These are phyloP conservation scores for Menidia beryllina DNA, from an alignment of 2,113 vertebrate genomes.

Conservation along the genomic window DNA sequence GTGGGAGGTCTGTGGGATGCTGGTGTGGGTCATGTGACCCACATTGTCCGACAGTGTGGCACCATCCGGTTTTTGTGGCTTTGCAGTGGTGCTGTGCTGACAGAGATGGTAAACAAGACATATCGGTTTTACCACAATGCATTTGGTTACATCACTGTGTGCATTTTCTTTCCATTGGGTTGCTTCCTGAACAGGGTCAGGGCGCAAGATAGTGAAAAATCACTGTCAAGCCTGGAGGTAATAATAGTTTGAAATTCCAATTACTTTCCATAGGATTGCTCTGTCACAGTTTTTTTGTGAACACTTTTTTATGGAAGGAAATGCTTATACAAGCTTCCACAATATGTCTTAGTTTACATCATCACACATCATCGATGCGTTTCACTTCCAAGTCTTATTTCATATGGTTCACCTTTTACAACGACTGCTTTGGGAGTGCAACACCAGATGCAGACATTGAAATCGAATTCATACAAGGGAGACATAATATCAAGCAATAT, in stretches of 20 bases:
- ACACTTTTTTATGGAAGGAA: slow-evolving; percentile 52
- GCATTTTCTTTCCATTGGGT: not conserved
- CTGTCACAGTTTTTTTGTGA: slow-evolving; percentile 50
- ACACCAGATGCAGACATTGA: slow-evolving; percentile 81
- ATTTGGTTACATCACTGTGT: slow-evolving; percentile 43
- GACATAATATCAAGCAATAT: slow-evolving; percentile 83
- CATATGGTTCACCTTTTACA: slow-evolving; percentile 72
- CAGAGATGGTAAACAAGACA: slow-evolving; percentile 60
- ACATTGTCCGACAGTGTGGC: slow-evolving; percentile 71
- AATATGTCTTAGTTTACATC: slow-evolving; percentile 64
- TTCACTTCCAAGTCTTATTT: slow-evolving; percentile 67
- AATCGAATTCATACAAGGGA: slow-evolving; percentile 79
- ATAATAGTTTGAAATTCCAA: slow-evolving; percentile 37
- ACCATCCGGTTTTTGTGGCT: slow-evolving; percentile 75
- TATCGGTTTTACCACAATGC: slow-evolving; percentile 60
- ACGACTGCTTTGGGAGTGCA: slow-evolving; percentile 65
- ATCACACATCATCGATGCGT: slow-evolving; percentile 57
- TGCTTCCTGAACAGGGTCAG: not conserved
- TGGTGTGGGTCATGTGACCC: slow-evolving; percentile 73
- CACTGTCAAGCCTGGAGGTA: slow-evolving; percentile 4
- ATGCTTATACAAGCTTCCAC: slow-evolving; percentile 30
- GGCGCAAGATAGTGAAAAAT: slow-evolving; percentile 10
- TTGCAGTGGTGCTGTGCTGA: slow-evolving; percentile 67
- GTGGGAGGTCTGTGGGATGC: slow-evolving; percentile 56
- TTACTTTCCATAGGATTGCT: slow-evolving; percentile 19